Evolutionary conservation across 2,888 invertebrate genomes (phyloP).

Genomic region (Oxyteleia sp.): DNA sequence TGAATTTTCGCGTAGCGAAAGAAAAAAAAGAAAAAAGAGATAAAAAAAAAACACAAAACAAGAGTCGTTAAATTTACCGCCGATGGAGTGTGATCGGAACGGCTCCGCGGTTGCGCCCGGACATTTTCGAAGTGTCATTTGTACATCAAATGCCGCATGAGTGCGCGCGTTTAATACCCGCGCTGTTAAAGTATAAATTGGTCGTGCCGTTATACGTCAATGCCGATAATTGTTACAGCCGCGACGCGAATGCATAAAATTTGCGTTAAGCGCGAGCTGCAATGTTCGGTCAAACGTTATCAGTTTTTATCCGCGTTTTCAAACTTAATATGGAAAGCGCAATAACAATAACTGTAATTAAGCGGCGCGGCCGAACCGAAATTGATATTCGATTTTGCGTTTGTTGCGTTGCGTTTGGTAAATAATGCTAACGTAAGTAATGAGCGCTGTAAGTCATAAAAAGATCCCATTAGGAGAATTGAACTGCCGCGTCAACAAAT

Average conservation of each 20-base stretch:
- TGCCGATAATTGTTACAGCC: no score
- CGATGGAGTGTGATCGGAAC: slow-evolving; percentile 15
- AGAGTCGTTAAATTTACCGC: slow-evolving; percentile 14
- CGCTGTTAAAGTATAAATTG: slow-evolving; percentile 6
- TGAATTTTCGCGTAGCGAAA: slow-evolving; percentile 11
- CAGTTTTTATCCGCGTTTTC: no score
- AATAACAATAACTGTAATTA: no score
- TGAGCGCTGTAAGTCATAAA: no score
- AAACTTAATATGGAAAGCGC: no score
- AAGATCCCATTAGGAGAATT: neutral
- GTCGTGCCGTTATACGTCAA: neutral
- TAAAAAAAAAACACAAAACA: slow-evolving; percentile 8
- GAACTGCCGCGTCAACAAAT: slow-evolving; percentile 11
- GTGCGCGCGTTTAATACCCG: slow-evolving; percentile 4
- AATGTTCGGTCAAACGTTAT: no score
- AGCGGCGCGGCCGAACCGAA: no score
- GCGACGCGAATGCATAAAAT: no score
- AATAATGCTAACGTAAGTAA: no score
- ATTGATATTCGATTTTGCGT: no score
- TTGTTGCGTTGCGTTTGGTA: no score
- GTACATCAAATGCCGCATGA: slow-evolving; percentile 19
- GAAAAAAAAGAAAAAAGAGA: slow-evolving; percentile 1
- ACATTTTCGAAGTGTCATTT: slow-evolving; percentile 16
- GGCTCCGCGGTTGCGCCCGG: neutral
- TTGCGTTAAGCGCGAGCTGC: no score